A percentile compares a stretch with the other conserved stretches of the same genome.
These are phyloP conservation scores for Agrochola lota DNA, from an alignment of 2,888 invertebrate species.

Conservation along the genomic window DNA sequence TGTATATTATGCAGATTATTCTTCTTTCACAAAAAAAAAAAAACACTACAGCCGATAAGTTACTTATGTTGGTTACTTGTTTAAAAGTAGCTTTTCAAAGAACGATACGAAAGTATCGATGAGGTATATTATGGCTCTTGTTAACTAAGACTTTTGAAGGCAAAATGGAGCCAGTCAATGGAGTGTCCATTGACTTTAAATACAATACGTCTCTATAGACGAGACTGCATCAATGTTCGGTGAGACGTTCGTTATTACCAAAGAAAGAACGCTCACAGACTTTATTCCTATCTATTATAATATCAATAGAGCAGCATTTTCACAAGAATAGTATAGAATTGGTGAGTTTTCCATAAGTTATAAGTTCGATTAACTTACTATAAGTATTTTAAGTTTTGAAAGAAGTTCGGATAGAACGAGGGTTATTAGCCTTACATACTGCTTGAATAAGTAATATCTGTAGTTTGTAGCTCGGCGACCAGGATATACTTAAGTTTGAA, in stretches of 20 bases:
- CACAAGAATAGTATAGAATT: background rate
- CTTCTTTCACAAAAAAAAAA: too few relatives aligned
- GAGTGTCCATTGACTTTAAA: background rate
- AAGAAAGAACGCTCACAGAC: background rate
- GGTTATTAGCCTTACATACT: constrained; percentile 2
- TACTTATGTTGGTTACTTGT: background rate
- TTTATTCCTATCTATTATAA: background rate
- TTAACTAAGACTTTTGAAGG: background rate
- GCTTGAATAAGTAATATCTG: constrained; percentile 26
- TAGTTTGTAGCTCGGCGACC: background rate
- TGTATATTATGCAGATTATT: too few relatives aligned
- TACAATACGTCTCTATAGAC: background rate
- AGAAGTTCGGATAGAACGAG: background rate
- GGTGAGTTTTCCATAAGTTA: background rate
- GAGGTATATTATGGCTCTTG: too few relatives aligned
- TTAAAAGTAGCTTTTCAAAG: too few relatives aligned
- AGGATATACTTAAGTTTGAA: constrained; percentile 13
- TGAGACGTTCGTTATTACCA: background rate
- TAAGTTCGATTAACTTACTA: background rate
- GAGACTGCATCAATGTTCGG: background rate
- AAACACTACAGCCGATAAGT: background rate
- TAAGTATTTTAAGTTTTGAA: constrained; percentile 7
- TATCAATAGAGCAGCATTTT: too few relatives aligned
- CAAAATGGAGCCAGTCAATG: background rate
- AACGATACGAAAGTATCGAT: too few relatives aligned